phyloP scores from a whole-genome alignment of 2,113 vertebrate genomes.

The Penelope pileata region DNA sequence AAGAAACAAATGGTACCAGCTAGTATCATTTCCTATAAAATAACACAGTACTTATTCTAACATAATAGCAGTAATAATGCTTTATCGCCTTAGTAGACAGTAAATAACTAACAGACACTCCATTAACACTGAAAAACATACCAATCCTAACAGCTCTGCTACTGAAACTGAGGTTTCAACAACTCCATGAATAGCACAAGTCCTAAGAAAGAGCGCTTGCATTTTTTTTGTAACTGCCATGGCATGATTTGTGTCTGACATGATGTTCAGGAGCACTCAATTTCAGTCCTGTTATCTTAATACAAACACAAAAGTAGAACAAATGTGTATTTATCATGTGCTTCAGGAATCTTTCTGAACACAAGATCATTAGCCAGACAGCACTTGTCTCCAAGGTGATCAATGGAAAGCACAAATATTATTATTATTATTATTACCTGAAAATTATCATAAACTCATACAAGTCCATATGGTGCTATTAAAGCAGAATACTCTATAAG shows the following conservation, averaged over 20 bases:
- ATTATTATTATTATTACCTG: neutral
- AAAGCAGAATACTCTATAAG: neutral
- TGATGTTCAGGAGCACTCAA: neutral
- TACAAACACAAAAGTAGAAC: neutral
- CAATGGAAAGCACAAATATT: neutral
- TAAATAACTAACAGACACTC: neutral
- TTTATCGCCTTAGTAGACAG: neutral
- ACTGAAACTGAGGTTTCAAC: neutral
- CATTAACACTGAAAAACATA: neutral
- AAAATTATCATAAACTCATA: neutral
- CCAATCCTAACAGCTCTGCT: neutral
- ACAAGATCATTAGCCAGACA: neutral
- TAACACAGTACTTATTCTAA: neutral
- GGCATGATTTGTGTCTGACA: neutral
- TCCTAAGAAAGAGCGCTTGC: neutral
- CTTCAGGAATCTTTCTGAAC: neutral
- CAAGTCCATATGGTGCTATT: neutral
- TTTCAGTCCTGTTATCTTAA: neutral
- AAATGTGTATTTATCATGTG: neutral
- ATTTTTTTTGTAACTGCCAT: neutral
- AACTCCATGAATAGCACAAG: neutral
- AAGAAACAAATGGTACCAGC: neutral
- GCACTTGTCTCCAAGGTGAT: neutral
- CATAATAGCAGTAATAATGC: neutral
- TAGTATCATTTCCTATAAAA: neutral